These are phyloP conservation scores for Aramus guarauna DNA, from an alignment of 2,113 vertebrate species.

Conservation along the genomic window DNA sequence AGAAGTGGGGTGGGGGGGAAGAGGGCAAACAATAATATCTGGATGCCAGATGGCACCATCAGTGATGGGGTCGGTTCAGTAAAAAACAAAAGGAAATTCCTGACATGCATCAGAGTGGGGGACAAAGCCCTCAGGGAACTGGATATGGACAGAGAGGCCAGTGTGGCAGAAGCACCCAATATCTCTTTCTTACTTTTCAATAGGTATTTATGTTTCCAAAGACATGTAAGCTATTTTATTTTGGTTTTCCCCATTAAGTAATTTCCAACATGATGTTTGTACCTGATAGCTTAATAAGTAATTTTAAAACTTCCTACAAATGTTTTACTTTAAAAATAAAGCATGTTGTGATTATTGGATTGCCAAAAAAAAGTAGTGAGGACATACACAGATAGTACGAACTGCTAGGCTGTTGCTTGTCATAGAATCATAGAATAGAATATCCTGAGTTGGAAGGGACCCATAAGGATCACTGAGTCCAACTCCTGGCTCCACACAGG, in stretches of 20 bases:
- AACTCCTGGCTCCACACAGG: no score
- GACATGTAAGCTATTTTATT: background rate
- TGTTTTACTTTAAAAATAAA: background rate
- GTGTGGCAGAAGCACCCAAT: background rate
- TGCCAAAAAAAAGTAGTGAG: background rate
- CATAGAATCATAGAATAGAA: no score
- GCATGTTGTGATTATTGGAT: background rate
- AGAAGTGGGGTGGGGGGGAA: background rate
- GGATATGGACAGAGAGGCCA: background rate
- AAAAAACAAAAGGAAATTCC: constrained; percentile 73
- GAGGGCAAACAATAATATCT: constrained; percentile 75
- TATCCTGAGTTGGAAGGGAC: no score
- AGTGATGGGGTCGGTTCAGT: constrained; percentile 49
- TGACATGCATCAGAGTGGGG: constrained; percentile 26
- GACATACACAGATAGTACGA: background rate
- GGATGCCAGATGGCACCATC: constrained; percentile 78
- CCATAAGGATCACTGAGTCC: no score
- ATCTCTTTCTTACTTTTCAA: background rate
- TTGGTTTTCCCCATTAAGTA: background rate
- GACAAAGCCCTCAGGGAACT: constrained; percentile 20
- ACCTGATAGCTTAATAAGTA: background rate
- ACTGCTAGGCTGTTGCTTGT: background rate
- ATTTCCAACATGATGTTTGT: background rate
- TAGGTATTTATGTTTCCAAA: background rate
- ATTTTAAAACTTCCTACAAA: background rate